Evolutionary conservation across 2,113 vertebrate species (phyloP).

Genomic region (Ariopsis seemanni): DNA sequence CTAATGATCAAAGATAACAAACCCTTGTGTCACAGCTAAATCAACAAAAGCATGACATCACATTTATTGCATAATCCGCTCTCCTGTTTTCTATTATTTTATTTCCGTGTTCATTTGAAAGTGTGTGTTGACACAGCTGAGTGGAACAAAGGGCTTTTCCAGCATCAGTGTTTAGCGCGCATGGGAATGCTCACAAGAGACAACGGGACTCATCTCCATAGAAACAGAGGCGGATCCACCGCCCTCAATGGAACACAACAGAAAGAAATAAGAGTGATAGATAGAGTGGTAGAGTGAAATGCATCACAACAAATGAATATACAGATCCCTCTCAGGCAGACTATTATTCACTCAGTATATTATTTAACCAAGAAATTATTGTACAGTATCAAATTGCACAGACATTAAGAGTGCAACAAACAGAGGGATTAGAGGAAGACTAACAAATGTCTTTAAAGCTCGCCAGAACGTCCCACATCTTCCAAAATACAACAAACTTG

Average conservation of each 20-base stretch:
- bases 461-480: not conserved
- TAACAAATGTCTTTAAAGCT: not conserved
- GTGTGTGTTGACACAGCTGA: slow-evolving; percentile 37
- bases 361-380: not conserved
- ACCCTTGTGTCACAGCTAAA: not conserved
- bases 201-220: slow-evolving; percentile 71
- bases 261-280: not conserved
- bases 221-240: slow-evolving; percentile 64
- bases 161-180: slow-evolving; percentile 13
- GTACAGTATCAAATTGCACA: not conserved
- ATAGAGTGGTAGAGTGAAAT: slow-evolving; percentile 6
- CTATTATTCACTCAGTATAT: not conserved
- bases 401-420: not conserved
- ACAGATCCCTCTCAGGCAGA: not conserved
- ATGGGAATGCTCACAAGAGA: slow-evolving; percentile 63
- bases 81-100: not conserved
- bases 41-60: not conserved
- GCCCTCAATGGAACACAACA: slow-evolving; percentile 45
- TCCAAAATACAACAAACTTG: not conserved
- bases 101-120: slow-evolving; percentile 12
- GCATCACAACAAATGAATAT: not conserved
- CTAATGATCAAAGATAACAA: not conserved
- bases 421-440: not conserved
- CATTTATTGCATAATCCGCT: not conserved
- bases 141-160: slow-evolving; percentile 49